These are phyloP conservation scores for Limnothrissa miodon DNA, from an alignment of 2,113 vertebrate genomes.

Conservation along the genomic window DNA sequence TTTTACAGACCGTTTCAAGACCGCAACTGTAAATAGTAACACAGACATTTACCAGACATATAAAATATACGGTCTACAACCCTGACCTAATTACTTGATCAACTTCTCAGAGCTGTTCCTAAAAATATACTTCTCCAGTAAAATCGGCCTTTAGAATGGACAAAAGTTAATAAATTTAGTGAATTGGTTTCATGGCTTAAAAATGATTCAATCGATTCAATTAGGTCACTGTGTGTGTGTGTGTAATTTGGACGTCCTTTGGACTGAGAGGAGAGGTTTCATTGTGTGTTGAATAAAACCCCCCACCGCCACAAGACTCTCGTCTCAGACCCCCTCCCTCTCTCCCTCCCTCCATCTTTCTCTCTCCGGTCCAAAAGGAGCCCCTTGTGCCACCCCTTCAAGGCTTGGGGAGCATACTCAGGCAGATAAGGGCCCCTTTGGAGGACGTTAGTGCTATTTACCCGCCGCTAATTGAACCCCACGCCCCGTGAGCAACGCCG, in stretches of 20 bases:
- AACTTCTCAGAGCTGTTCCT: not conserved
- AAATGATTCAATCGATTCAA: constrained; percentile 7
- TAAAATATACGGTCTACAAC: constrained; percentile 17
- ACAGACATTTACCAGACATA: constrained; percentile 27
- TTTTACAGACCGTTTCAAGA: constrained; percentile 38
- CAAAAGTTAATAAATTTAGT: not conserved
- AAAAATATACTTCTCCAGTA: not conserved
- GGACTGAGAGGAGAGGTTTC: not conserved
- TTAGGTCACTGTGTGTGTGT: not conserved
- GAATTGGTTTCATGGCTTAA: not conserved
- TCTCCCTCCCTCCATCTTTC: not conserved
- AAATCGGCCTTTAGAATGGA: not conserved
- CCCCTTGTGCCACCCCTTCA: constrained; percentile 35
- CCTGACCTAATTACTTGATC: not conserved
- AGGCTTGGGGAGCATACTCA: constrained; percentile 30
- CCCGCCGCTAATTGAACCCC: constrained; percentile 50
- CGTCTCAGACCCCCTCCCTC: not conserved
- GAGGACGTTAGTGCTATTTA: constrained; percentile 47
- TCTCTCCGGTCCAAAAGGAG: constrained; percentile 36
- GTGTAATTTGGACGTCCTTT: not conserved
- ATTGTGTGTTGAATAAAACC: constrained; percentile 5
- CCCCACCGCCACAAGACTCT: not conserved
- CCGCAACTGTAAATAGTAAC: constrained; percentile 43
- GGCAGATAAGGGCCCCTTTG: constrained; percentile 51
- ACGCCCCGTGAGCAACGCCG: constrained; percentile 45